Evolutionary conservation across 2,113 vertebrate genomes (phyloP).

Genomic region (Caretta caretta): DNA sequence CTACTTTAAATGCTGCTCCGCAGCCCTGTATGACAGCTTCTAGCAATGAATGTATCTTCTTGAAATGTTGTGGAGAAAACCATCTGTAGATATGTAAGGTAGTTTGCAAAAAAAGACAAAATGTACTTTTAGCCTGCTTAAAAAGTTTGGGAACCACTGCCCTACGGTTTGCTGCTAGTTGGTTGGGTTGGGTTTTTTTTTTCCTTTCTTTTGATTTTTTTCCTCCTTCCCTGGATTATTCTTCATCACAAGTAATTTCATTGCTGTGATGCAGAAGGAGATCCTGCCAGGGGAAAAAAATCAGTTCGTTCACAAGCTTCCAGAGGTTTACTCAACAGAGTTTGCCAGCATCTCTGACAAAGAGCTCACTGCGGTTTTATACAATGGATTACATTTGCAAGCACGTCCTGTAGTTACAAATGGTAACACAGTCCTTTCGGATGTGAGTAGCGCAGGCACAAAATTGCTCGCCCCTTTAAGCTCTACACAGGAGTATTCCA

Average conservation of each 20-base stretch:
- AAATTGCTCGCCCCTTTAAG: neutral
- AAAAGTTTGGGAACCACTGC: no score
- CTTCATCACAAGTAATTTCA: neutral
- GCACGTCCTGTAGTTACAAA: rapidly evolving
- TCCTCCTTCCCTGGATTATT: rapidly evolving
- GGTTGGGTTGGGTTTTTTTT: neutral
- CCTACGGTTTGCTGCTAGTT: neutral
- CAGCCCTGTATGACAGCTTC: neutral
- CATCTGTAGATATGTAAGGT: neutral
- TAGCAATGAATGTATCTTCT: neutral
- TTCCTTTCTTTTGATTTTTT: rapidly evolving
- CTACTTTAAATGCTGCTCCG: neutral
- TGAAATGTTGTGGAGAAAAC: neutral
- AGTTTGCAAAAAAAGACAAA: neutral
- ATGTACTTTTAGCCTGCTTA: neutral
- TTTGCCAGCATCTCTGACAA: rapidly evolving
- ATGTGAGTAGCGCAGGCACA: neutral
- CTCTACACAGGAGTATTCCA: rapidly evolving
- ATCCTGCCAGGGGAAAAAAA: neutral
- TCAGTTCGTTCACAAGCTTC: neutral
- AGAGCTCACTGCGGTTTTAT: neutral
- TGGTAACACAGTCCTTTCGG: neutral
- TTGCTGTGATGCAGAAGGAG: neutral
- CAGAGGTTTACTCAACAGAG: neutral
- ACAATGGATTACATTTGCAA: neutral